Evolutionary conservation across 2,113 vertebrate genomes (phyloP).

Genomic region (Desmodus rotundus): DNA sequence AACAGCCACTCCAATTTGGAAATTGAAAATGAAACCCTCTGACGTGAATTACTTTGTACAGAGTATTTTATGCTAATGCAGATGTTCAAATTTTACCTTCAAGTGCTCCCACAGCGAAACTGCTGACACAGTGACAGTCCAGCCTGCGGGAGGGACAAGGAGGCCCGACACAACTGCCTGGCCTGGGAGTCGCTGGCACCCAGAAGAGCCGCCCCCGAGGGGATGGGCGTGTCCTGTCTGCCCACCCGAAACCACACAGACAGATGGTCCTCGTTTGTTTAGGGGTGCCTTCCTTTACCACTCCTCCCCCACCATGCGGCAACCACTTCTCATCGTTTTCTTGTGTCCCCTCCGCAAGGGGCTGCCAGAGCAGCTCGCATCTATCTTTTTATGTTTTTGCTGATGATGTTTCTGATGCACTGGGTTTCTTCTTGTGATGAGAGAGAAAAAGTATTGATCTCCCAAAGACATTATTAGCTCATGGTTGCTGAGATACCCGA

Average conservation of each 20-base stretch:
- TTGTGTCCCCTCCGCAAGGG: background rate
- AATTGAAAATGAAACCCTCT: background rate
- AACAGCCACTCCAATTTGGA: background rate
- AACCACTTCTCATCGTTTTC: background rate
- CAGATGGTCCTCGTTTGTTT: conserved; percentile 20
- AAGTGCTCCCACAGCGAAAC: conserved; percentile 6
- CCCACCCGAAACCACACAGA: conserved; percentile 27
- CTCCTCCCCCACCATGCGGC: conserved; percentile 11
- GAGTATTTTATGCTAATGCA: conserved; percentile 18
- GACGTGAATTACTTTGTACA: background rate
- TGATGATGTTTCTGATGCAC: conserved; percentile 11
- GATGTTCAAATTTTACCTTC: background rate
- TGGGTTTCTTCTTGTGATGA: conserved; percentile 37
- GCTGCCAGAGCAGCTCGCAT: conserved; percentile 9
- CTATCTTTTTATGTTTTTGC: conserved; percentile 36
- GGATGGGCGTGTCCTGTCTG: background rate
- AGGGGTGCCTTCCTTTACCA: conserved; percentile 27
- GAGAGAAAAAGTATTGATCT: conserved; percentile 38
- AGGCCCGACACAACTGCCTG: background rate
- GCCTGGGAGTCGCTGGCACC: conserved; percentile 3
- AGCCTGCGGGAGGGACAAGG: background rate
- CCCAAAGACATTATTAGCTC: conserved; percentile 7
- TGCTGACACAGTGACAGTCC: background rate
- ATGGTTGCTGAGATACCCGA: background rate
- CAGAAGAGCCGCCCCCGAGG: background rate